phyloP scores from a whole-genome alignment of 2,113 vertebrate genomes.

The Otis tarda region DNA sequence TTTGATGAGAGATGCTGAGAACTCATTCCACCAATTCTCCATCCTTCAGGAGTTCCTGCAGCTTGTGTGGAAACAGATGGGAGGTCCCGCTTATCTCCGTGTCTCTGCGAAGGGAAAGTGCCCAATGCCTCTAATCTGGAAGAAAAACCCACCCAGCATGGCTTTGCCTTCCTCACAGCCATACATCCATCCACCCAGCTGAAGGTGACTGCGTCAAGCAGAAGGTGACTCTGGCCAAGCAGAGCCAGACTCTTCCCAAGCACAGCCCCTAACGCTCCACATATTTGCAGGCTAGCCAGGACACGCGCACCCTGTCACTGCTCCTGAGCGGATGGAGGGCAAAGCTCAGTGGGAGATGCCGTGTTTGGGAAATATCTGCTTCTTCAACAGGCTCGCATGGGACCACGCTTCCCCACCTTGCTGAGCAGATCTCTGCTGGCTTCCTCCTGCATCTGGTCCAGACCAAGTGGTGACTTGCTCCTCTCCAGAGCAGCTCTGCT shows the following conservation, averaged over 20 bases:
- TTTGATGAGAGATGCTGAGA: not conserved
- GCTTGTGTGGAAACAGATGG: accelerated
- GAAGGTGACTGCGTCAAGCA: too few relatives aligned
- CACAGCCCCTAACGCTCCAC: not conserved
- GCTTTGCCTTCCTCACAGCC: not conserved
- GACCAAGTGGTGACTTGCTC: not conserved
- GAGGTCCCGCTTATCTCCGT: not conserved
- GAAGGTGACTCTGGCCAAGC: not conserved
- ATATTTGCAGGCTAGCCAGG: not conserved
- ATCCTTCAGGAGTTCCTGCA: not conserved
- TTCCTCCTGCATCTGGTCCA: not conserved
- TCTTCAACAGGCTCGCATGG: accelerated
- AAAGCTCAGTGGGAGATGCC: not conserved
- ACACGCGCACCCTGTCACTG: not conserved
- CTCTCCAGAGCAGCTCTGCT: not conserved
- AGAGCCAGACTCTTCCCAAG: not conserved
- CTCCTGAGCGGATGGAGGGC: accelerated
- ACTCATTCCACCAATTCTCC: not conserved
- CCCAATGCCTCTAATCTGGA: not conserved
- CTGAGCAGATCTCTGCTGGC: not conserved
- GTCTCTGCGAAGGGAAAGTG: not conserved
- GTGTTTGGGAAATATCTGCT: not conserved
- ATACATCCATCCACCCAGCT: not conserved
- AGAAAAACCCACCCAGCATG: not conserved
- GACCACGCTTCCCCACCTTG: not conserved